These are phyloP conservation scores for Herpetotheres cachinnans DNA, from an alignment of 2,113 vertebrate genomes.

Conservation along the genomic window DNA sequence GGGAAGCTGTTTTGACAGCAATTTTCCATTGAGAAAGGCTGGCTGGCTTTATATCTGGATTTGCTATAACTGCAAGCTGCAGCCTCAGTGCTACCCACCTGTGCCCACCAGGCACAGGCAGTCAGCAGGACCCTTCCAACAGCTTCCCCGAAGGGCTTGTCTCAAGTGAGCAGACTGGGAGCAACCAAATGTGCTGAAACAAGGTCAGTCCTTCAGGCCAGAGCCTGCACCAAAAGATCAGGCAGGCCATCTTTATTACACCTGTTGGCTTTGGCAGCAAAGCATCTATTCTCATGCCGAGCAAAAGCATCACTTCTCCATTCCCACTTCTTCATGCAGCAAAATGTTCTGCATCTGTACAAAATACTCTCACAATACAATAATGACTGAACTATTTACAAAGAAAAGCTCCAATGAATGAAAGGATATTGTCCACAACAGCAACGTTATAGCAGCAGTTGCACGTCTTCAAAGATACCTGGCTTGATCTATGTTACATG, in stretches of 20 bases:
- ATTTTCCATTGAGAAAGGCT: not conserved
- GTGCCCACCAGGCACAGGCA: rapidly evolving
- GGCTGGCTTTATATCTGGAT: rapidly evolving
- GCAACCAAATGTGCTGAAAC: not conserved
- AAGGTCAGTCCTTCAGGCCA: not conserved
- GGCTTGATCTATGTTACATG: not conserved
- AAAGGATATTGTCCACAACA: not conserved
- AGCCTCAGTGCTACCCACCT: not conserved
- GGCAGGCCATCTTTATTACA: rapidly evolving
- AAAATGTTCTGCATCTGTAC: not conserved
- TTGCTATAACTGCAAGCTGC: not conserved
- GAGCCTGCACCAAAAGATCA: not conserved
- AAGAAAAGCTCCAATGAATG: not conserved
- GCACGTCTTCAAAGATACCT: not conserved
- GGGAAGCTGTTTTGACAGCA: not conserved
- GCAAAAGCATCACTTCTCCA: not conserved
- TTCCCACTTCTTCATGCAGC: not conserved
- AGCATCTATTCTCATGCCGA: not conserved
- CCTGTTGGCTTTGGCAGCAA: not conserved
- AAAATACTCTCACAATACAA: not conserved
- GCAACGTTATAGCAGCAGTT: conserved; percentile 30
- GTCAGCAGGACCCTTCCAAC: not conserved
- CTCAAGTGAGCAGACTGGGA: not conserved
- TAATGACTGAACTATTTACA: not conserved
- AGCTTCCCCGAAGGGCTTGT: not conserved